These are phyloP conservation scores for Endotricha flammealis DNA, from an alignment of 2,888 invertebrate genomes.

Conservation along the genomic window DNA sequence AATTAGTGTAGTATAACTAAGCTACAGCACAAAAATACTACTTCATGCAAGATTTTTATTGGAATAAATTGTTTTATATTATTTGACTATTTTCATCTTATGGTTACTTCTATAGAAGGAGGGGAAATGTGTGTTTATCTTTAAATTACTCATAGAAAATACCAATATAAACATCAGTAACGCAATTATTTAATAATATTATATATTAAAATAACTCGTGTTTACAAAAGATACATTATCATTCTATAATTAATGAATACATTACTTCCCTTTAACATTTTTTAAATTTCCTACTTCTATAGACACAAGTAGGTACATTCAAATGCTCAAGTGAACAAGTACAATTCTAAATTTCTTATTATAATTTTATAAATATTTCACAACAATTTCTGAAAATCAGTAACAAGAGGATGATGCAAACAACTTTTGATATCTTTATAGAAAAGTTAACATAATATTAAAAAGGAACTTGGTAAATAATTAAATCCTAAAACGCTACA, in stretches of 20 bases:
- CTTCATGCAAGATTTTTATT: no score
- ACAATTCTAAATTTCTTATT: conserved; percentile 48
- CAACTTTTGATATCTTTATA: background rate
- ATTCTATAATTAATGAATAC: conserved; percentile 41
- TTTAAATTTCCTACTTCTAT: conserved; percentile 39
- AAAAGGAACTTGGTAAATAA: no score
- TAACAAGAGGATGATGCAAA: conserved; percentile 13
- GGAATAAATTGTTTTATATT: no score
- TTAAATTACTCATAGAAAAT: conserved; percentile 9
- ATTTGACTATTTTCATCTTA: no score
- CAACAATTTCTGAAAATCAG: conserved; percentile 61
- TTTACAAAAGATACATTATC: conserved; percentile 6
- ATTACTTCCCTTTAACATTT: conserved; percentile 64
- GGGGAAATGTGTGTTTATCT: conserved; percentile 16
- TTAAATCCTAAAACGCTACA: no score
- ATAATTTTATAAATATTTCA: conserved; percentile 67
- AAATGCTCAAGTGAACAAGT: conserved; percentile 42
- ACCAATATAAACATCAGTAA: conserved; percentile 12
- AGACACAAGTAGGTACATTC: conserved; percentile 35
- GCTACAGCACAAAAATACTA: no score
- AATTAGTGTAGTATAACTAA: no score
- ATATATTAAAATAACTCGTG: no score
- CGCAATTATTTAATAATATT: no score
- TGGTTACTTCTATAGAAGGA: conserved; percentile 8
- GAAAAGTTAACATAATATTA: background rate